These are phyloP conservation scores for Torymus auratus DNA, from an alignment of 2,888 invertebrate species.

Conservation along the genomic window DNA sequence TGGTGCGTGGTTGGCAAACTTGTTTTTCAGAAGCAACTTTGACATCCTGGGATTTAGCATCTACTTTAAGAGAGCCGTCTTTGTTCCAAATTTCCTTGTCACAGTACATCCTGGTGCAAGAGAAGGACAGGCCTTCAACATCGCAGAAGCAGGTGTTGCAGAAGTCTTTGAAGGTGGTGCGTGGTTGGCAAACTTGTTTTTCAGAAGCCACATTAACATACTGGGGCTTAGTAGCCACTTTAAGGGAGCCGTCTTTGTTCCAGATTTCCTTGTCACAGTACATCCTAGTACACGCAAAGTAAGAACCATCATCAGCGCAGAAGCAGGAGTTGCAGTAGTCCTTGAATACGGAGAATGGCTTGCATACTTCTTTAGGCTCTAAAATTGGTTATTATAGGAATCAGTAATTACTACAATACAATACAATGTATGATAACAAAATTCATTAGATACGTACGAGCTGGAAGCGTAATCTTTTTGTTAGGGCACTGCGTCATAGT, in stretches of 20 bases:
- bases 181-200: constrained; percentile 46
- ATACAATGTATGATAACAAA: too few relatives aligned
- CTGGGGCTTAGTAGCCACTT: background rate
- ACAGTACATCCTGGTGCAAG: constrained; percentile 76
- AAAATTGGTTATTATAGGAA: background rate
- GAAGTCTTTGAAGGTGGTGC: constrained; percentile 69
- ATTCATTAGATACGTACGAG: background rate
- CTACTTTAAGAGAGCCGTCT: background rate
- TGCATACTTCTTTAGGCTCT: constrained; percentile 25
- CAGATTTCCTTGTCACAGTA: constrained; percentile 46
- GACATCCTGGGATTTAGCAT: background rate
- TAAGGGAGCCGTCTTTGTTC: constrained; percentile 43
- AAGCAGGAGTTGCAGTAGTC: constrained; percentile 76
- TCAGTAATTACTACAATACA: background rate
- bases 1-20: constrained; percentile 18
- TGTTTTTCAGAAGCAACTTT: background rate
- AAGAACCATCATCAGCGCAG: constrained; percentile 73
- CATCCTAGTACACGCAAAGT: constrained; percentile 58
- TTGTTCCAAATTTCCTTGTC: constrained; percentile 18
- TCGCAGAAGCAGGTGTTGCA: constrained; percentile 81
- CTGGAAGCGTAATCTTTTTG: background rate
- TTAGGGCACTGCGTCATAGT: constrained; percentile 70
- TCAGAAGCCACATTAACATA: too few relatives aligned
- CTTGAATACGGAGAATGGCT: constrained; percentile 72
- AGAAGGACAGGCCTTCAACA: constrained; percentile 76